A percentile compares a stretch with the other conserved stretches of the same genome.
Conservation (phyloP, 2,113 vertebrate species). For the Rana temporaria region DNA sequence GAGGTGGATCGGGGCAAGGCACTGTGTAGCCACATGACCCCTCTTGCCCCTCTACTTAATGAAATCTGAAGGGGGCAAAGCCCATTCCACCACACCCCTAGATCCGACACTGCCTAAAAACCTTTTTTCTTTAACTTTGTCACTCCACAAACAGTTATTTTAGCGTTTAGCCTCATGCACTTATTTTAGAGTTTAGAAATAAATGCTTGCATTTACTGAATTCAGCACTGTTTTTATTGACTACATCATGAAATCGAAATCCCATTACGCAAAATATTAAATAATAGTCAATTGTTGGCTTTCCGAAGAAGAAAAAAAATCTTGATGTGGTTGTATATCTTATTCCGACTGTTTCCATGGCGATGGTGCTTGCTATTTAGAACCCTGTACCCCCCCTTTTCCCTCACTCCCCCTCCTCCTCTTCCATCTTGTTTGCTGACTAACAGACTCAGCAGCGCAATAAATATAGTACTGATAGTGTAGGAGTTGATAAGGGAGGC, state of each 20-base stretch:
- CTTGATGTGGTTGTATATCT: constrained; percentile 12
- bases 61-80: too few relatives aligned
- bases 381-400: constrained; percentile 1
- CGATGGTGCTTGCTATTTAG: constrained; percentile 25
- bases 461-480: constrained; percentile 14
- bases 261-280: neutral
- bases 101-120: too few relatives aligned
- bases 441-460: constrained; percentile 32
- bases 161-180: too few relatives aligned
- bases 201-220: too few relatives aligned
- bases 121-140: too few relatives aligned
- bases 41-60: too few relatives aligned
- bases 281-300: neutral
- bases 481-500: constrained; percentile 25
- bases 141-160: too few relatives aligned
- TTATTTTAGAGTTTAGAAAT: too few relatives aligned
- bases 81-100: too few relatives aligned
- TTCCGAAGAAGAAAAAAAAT: constrained; percentile 11
- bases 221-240: too few relatives aligned
- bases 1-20: too few relatives aligned
- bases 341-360: constrained; percentile 49
- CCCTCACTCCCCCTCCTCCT: constrained; percentile 4
- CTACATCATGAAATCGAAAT: neutral
- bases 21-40: too few relatives aligned
- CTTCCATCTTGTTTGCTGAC: constrained; percentile 47